phyloP scores from a whole-genome alignment of 2,113 vertebrate species.

The Mobula birostris region DNA sequence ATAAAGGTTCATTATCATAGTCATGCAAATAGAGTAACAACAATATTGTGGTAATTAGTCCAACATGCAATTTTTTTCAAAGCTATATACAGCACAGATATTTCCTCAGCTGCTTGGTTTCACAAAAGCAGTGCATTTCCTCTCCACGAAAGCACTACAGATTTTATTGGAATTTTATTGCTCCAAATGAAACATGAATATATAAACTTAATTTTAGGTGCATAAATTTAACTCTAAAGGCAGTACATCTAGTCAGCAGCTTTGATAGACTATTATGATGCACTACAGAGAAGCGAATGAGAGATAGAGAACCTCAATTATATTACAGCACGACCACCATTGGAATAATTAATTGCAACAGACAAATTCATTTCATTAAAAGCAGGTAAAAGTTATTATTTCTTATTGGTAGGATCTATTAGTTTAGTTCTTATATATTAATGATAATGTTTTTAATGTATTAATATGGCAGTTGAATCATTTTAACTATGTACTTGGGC shows the following conservation, averaged over 20 bases:
- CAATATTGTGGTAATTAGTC: constrained; percentile 7
- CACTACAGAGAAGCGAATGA: neutral
- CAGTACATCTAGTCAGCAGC: neutral
- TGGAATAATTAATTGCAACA: constrained; percentile 20
- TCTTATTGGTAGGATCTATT: neutral
- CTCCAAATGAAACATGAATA: neutral
- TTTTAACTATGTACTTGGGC: neutral
- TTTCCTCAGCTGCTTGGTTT: constrained; percentile 15
- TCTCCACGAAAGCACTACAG: neutral
- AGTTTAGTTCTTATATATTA: neutral
- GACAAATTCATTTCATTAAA: constrained; percentile 26
- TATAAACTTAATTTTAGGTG: constrained; percentile 27
- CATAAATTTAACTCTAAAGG: constrained; percentile 24
- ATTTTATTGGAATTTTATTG: constrained; percentile 25
- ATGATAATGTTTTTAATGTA: neutral
- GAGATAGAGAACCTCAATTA: neutral
- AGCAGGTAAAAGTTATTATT: neutral
- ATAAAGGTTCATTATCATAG: constrained; percentile 4
- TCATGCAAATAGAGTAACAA: neutral
- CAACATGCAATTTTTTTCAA: neutral
- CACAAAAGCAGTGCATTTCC: constrained; percentile 7
- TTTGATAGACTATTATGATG: neutral
- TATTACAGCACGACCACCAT: neutral
- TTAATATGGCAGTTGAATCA: neutral
- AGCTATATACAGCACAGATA: neutral